Evolutionary conservation across 2,888 invertebrate species (phyloP).

Genomic region (Apantesis nais): DNA sequence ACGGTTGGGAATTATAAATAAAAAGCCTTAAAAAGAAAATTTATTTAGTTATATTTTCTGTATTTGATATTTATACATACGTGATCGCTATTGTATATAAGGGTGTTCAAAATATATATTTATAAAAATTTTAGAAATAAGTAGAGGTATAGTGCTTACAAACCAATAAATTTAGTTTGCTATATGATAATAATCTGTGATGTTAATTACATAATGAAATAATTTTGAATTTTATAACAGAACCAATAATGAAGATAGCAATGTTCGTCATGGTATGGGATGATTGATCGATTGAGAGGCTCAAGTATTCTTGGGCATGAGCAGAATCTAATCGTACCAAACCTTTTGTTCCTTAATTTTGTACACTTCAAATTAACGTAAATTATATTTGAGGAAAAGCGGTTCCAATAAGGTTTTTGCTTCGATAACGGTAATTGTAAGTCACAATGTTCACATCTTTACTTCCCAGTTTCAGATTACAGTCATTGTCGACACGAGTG

Average conservation of each 20-base stretch:
- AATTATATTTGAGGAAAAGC: conserved; percentile 92
- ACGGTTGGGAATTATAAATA: background rate
- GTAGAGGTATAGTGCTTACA: background rate
- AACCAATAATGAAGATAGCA: background rate
- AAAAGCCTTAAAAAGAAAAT: background rate
- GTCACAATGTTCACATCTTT: conserved; percentile 90
- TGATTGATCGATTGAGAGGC: background rate
- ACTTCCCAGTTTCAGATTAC: conserved; percentile 90
- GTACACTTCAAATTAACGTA: background rate
- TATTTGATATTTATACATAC: background rate
- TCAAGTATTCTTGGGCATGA: background rate
- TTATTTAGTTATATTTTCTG: background rate
- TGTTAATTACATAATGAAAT: background rate
- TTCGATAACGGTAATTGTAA: conserved; percentile 90
- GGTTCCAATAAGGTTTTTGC: conserved; percentile 92
- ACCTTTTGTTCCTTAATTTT: background rate
- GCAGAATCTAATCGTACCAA: background rate
- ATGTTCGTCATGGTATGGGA: background rate
- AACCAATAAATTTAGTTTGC: no score
- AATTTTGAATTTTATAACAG: background rate
- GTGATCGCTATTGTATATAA: background rate
- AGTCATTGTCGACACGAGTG: conserved; percentile 89
- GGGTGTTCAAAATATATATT: background rate
- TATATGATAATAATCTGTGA: no score
- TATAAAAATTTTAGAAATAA: background rate